Evolutionary conservation across 2,888 invertebrate genomes (phyloP).

Genomic region (Perdita meconis): DNA sequence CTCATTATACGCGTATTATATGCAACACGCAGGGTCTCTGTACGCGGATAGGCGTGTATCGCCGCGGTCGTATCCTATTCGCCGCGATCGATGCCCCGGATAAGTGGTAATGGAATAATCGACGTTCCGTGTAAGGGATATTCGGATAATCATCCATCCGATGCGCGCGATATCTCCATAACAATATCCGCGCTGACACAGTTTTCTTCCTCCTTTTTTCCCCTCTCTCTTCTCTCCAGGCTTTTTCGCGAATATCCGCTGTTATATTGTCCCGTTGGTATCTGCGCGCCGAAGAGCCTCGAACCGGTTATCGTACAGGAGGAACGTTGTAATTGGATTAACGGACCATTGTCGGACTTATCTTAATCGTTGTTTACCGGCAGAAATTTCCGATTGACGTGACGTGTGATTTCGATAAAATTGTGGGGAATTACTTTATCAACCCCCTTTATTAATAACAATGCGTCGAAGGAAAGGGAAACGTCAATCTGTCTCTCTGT

Average conservation of each 20-base stretch:
- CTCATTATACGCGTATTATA: conserved; percentile 65
- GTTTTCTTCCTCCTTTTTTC: no score
- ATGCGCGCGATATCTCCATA: conserved; percentile 58
- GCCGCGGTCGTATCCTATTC: conserved; percentile 58
- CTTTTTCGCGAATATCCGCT: conserved; percentile 41
- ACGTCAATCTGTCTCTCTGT: not conserved
- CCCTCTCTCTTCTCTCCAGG: no score
- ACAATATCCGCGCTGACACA: conserved; percentile 63
- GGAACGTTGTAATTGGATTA: conserved; percentile 63
- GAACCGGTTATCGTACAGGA: conserved; percentile 17
- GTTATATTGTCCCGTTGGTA: conserved; percentile 4
- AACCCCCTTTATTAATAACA: not conserved
- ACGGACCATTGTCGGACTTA: conserved; percentile 51
- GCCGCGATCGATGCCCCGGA: conserved; percentile 65
- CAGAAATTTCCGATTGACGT: conserved; percentile 19
- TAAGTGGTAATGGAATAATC: conserved; percentile 73
- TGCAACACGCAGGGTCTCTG: conserved; percentile 27
- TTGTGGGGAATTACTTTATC: not conserved
- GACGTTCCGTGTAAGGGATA: conserved; percentile 71
- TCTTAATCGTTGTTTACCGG: conserved; percentile 38
- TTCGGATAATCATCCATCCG: conserved; percentile 63
- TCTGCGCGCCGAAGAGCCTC: conserved; percentile 1
- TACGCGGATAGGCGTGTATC: conserved; percentile 23
- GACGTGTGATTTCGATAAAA: not conserved
- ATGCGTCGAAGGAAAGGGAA: no score